Evolutionary conservation across 30 jellyfish, hydroid and myxozoan species (phyloP).

Genomic region (Catostylus mosaicus): DNA sequence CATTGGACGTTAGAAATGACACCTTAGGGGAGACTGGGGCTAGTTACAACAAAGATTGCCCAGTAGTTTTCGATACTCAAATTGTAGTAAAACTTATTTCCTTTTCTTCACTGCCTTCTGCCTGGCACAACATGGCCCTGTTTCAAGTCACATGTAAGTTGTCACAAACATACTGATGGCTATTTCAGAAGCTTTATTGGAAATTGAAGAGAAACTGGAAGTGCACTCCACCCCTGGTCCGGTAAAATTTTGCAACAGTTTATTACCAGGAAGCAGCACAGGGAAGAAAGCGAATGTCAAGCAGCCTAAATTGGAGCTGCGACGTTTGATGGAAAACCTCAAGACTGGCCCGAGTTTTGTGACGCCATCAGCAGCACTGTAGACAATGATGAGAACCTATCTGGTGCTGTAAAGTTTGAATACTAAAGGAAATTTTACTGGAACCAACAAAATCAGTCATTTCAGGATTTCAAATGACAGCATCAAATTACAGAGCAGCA

Average conservation of each 20-base stretch:
- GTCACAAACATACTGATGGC: neutral
- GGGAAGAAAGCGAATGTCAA: constrained; percentile 21
- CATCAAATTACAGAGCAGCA: constrained; percentile 20
- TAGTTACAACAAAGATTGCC: too few relatives aligned
- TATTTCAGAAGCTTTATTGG: neutral
- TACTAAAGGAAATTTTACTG: constrained; percentile 13
- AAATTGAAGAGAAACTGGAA: constrained; percentile 14
- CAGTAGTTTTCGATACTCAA: too few relatives aligned
- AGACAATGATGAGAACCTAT: too few relatives aligned
- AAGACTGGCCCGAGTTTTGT: constrained; percentile 38
- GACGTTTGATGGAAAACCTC: constrained; percentile 20
- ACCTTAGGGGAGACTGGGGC: too few relatives aligned
- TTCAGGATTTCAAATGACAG: constrained; percentile 35
- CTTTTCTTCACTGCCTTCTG: too few relatives aligned
- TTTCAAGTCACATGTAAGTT: too few relatives aligned
- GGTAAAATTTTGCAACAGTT: neutral
- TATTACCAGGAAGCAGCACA: neutral
- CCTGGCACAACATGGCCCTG: too few relatives aligned
- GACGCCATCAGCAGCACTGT: too few relatives aligned
- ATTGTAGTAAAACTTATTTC: too few relatives aligned
- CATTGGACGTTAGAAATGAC: too few relatives aligned
- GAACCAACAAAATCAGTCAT: constrained; percentile 56
- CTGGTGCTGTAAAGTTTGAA: too few relatives aligned
- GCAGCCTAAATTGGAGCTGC: constrained; percentile 37
- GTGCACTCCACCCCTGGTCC: neutral